A percentile compares a stretch with the other conserved stretches of the same genome.
Conservation (phyloP, 1,140 invertebrate genomes). For the Zaprionus lachaisei region DNA sequence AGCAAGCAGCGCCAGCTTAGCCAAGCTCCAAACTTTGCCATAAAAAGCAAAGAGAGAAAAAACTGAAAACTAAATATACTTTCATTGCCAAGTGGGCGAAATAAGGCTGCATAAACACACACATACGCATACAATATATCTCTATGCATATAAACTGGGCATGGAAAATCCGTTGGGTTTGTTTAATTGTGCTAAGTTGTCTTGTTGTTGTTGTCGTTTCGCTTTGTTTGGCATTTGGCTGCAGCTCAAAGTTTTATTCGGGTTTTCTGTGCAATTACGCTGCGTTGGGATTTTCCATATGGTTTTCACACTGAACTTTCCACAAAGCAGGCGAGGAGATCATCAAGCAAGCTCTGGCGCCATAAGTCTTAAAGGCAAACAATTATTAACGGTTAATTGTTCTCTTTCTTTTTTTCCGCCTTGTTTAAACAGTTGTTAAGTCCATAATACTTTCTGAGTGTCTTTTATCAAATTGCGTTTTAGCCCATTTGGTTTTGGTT, state of each 20-base stretch:
- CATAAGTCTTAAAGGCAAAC: slow-evolving; percentile 40
- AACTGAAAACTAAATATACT: slow-evolving; percentile 37
- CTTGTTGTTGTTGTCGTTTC: slow-evolving; percentile 29
- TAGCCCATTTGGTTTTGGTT: slow-evolving; percentile 27
- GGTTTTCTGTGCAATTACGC: slow-evolving; percentile 24
- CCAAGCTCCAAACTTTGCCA: slow-evolving; percentile 9
- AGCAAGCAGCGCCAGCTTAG: not conserved
- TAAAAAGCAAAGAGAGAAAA: slow-evolving; percentile 18
- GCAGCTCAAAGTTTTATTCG: slow-evolving; percentile 48
- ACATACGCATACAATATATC: not conserved
- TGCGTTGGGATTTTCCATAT: slow-evolving; percentile 45
- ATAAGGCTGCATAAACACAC: slow-evolving; percentile 1
- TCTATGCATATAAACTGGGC: slow-evolving; percentile 4
- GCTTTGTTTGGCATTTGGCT: slow-evolving; percentile 55
- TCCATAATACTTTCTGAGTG: slow-evolving; percentile 22
- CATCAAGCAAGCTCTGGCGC: slow-evolving; percentile 28
- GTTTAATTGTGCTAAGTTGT: slow-evolving; percentile 73
- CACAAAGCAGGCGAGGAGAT: slow-evolving; percentile 11
- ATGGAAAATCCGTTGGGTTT: slow-evolving; percentile 71
- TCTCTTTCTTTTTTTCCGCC: slow-evolving; percentile 29
- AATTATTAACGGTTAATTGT: slow-evolving; percentile 44
- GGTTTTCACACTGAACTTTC: slow-evolving; percentile 48
- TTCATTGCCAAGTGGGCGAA: slow-evolving; percentile 67
- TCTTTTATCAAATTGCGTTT: slow-evolving; percentile 36
- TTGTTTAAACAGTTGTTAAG: slow-evolving; percentile 68